phyloP scores from a whole-genome alignment of 1,140 invertebrate genomes.

The Coptotermes formosanus region DNA sequence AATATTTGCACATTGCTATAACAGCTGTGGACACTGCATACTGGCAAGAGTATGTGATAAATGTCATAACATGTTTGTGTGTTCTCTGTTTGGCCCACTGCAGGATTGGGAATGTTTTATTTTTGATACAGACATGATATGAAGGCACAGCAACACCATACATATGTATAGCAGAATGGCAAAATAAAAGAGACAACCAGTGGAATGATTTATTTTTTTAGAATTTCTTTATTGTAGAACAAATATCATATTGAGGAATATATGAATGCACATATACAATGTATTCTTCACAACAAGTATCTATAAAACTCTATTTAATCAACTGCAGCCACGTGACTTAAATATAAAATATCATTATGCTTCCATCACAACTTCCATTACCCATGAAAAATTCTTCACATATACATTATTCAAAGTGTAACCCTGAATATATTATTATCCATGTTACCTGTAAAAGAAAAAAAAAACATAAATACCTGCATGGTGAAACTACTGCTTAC shows the following conservation, averaged over 20 bases:
- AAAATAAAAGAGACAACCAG: no score
- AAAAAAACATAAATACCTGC: background rate
- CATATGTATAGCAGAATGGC: no score
- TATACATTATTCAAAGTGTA: conserved; percentile 23
- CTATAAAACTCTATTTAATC: background rate
- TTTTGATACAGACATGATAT: no score
- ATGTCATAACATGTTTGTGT: no score
- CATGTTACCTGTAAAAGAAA: conserved; percentile 26
- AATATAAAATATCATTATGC: background rate
- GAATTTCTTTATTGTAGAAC: background rate
- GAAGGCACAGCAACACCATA: no score
- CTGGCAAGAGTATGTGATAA: no score
- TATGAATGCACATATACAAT: background rate
- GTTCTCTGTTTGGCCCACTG: no score
- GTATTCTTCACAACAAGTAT: background rate
- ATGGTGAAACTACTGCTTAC: no score
- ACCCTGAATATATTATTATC: conserved; percentile 29
- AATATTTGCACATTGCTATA: no score
- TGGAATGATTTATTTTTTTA: background rate
- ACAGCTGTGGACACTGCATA: no score
- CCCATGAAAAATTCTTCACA: conserved; percentile 18
- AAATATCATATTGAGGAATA: background rate
- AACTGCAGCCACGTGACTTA: background rate
- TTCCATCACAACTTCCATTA: background rate
- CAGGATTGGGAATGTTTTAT: no score